Evolutionary conservation across 2,113 vertebrate genomes (phyloP).

Genomic region (Neolamprologus falcicula): DNA sequence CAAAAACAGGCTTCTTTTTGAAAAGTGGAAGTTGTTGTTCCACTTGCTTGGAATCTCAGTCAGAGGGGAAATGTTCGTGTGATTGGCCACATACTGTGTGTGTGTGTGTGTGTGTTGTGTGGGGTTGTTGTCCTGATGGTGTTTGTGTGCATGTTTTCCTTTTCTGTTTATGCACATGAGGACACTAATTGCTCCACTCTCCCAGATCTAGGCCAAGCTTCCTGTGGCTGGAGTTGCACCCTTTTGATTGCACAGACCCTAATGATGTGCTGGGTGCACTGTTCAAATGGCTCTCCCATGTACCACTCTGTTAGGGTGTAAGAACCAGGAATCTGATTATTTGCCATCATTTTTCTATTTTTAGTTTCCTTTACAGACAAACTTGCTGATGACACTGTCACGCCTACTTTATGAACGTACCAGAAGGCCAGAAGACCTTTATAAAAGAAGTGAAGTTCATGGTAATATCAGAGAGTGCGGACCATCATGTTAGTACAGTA

Average conservation of each 20-base stretch:
- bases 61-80: background rate
- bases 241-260: slow-evolving; percentile 16
- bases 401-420: background rate
- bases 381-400: background rate
- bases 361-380: background rate
- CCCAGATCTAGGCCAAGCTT: slow-evolving; percentile 10
- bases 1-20: background rate
- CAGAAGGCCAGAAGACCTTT: background rate
- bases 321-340: background rate
- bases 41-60: background rate
- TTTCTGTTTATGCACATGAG: background rate
- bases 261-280: background rate
- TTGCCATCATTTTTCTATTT: background rate
- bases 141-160: background rate
- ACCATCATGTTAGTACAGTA: background rate
- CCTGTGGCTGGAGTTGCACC: background rate
- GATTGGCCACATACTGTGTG: background rate
- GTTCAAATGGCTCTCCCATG: background rate
- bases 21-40: background rate
- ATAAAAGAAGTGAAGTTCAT: background rate
- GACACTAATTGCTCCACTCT: slow-evolving; percentile 1
- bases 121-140: background rate
- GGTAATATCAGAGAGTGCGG: background rate
- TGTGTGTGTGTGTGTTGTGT: background rate
- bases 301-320: background rate